Base-by-base conservation (phyloP, 1,140 invertebrate species). In the Drosophila chauvacae region DNA sequence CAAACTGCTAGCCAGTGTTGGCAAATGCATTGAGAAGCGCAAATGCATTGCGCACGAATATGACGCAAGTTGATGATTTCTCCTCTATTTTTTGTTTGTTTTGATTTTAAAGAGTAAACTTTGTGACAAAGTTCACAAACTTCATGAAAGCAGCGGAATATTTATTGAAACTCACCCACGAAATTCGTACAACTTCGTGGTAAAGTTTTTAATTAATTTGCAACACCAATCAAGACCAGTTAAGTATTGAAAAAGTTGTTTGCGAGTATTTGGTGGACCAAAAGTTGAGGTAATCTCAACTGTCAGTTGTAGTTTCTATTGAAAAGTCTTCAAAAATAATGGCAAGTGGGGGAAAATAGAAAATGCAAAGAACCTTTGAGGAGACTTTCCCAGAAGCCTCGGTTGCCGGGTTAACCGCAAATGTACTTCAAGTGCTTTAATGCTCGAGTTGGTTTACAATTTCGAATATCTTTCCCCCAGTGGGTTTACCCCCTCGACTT, bases 181-280 rank as follows among this genome's bases (percentile, higher is more conserved):
- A 57, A 18, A 41, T 63, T n/a, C 16, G 5, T 23, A 13, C 37
- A 65, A 60, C 62, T 45, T 65, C 20, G 16, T 35, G 23, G 41
- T 11, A 23, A 64, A 66, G 39, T 66, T 66, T 66, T 63, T 30
- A 62, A 66, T 63, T 66, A 62, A 63, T 64, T 64, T 26, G 18
- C n/a, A 18, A 39, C 26, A 28, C n/a, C 55, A 42, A 64, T 58
- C 28, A 33, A 16, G 26, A 13, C 16, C 10, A 58, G 56, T 28
- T 26, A 16, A 26, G 41, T 61, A 18, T 44, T 59, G 57, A 28
- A 44, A 28, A 64, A 61, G 11, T 44, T 61, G 11, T 20, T 23
- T 16, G 13, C 10, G 26, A 30, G 10, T 57, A n/a, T 57, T 37
- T 37, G 3, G 20, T 14, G 18, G 11, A 35, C 30, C 6, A 35